Conservation (phyloP, 2,797 vertebrate genomes). For the Microcaecilia unicolor region DNA sequence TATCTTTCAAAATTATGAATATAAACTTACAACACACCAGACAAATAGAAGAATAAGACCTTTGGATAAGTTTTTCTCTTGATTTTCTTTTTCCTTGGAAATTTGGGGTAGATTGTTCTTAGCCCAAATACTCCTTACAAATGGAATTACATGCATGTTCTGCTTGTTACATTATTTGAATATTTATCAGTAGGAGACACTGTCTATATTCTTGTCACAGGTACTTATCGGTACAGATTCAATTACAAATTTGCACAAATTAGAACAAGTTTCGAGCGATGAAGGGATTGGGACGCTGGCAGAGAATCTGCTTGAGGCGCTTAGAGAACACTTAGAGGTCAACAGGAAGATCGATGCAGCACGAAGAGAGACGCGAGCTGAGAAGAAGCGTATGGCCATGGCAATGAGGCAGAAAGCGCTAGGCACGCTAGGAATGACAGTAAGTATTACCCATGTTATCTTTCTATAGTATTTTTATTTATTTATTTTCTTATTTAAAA, state of each 20-base stretch:
- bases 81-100: no score
- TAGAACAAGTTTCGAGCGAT: conserved; percentile 97
- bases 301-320: conserved; percentile 89
- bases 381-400: conserved; percentile 99
- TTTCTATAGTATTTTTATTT: no score
- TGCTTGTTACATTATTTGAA: no score
- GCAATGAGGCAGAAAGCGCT: conserved; percentile 97
- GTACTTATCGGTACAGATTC: conserved; percentile 91
- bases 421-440: conserved; percentile 96
- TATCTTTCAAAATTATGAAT: no score
- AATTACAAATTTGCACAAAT: conserved; percentile 92
- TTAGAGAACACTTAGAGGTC: conserved; percentile 85
- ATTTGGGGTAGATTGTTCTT: no score
- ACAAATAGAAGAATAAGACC: no score
- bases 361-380: conserved; percentile 85
- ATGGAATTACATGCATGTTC: no score
- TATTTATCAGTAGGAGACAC: not conserved
- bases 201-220: conserved; percentile 37
- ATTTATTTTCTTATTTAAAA: no score
- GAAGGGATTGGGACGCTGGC: conserved; percentile 95
- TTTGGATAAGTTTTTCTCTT: no score
- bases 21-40: no score
- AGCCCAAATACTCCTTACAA: no score
- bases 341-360: conserved; percentile 95
- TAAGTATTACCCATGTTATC: conserved; percentile 45